Base-by-base conservation (phyloP, 1,140 invertebrate species). In the Meloidogyne chitwoodi region DNA sequence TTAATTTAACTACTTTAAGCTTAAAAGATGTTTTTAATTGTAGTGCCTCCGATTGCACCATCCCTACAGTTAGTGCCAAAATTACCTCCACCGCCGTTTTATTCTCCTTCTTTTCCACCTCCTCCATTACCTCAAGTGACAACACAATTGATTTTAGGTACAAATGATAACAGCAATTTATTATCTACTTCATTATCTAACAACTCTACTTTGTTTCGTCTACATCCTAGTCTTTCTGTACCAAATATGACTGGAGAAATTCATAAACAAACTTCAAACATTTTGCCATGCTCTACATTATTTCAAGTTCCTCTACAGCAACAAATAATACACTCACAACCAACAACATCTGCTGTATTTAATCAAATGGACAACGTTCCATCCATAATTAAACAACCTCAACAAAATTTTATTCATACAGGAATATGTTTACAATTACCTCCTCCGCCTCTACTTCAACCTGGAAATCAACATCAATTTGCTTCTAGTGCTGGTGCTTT, bases 81-180 rank as follows among this genome's bases (percentile, higher is more conserved):
- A 6, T 48, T 64, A 26, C 56, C 38, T 12, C 22, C 22, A 14
- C 27, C 29, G 14, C 71, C 41, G 34, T 64, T 73, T 16, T 73
- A 64, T 73, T 73, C 71, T 1, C 71, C 71, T 27, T 73, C 71
- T 6, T 34, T 73, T 31, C 71, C 71, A 16, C 71, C 71, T 14
- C 71, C 71, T 24, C 22, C 71, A 61, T 64, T 64, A 24, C 68
- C 68, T 26, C 48, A 56, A 22, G 48, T 56, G 1, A 6, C 48
- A 8, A 0, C 48, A 56, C n/a, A 5, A 8, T 6, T n/a, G 19
- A 6, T 56, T n/a, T 22, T 56, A n/a, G 0, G 1, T 56, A 56
- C 34, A 38, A 38, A 38, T 8, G 34, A 5, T 56, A n/a, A n/a
- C 68, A 14, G 71, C 56, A 71, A 27, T 56, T 29, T 12, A 2